phyloP scores from a whole-genome alignment of 2,797 vertebrate species.

The Thripadectes ignobilis region DNA sequence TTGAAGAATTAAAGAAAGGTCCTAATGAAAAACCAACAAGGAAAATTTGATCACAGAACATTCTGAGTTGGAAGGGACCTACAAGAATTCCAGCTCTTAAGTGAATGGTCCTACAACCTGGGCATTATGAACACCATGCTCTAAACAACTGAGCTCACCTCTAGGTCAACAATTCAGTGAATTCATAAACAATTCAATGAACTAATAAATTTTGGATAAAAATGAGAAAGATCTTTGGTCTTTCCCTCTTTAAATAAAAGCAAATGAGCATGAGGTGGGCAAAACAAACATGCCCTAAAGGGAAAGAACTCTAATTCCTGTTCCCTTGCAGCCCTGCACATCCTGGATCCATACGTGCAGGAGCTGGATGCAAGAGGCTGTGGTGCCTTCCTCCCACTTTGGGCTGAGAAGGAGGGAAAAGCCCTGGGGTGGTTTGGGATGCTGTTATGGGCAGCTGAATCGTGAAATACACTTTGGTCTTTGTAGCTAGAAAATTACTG shows the following conservation, averaged over 20 bases:
- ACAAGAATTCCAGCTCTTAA: not conserved
- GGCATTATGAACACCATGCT: not conserved
- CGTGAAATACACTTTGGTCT: not conserved
- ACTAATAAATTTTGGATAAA: not conserved
- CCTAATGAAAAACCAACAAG: not conserved
- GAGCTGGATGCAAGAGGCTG: not conserved
- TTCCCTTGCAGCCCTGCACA: not conserved
- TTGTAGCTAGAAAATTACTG: not conserved
- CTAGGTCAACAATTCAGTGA: not conserved
- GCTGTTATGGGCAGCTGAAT: not conserved
- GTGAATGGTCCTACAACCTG: not conserved
- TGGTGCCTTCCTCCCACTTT: accelerated
- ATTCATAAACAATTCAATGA: not conserved
- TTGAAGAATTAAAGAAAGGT: not conserved
- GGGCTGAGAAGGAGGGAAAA: not conserved
- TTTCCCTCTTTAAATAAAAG: not conserved
- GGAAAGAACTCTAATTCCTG: not conserved
- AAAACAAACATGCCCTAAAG: not conserved
- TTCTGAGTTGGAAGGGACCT: not conserved
- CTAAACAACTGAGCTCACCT: not conserved
- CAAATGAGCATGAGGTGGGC: not conserved
- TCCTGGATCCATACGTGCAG: not conserved
- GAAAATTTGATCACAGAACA: not conserved
- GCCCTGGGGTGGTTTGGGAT: not conserved
- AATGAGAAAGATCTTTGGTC: not conserved